phyloP scores from a whole-genome alignment of 2,113 vertebrate species.

The Gorsachius goisagi region DNA sequence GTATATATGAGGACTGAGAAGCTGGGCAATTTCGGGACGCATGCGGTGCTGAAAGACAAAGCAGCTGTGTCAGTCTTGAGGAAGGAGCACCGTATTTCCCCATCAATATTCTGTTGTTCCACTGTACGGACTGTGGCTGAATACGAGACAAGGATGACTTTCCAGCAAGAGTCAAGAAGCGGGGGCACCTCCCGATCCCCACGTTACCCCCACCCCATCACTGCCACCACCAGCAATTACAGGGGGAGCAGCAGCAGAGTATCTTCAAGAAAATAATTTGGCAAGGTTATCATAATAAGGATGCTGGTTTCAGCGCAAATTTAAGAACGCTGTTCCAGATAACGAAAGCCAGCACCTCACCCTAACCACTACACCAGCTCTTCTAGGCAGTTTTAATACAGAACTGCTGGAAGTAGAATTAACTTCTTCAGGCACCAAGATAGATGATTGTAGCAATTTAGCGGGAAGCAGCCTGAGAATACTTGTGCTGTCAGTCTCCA shows the following conservation, averaged over 20 bases:
- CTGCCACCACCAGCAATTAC: not conserved
- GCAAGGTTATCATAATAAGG: not conserved
- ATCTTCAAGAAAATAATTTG: not conserved
- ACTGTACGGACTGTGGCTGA: not conserved
- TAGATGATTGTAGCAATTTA: not conserved
- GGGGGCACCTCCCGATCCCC: not conserved
- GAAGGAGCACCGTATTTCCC: not conserved
- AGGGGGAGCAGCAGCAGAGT: not conserved
- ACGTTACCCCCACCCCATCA: too few species aligned
- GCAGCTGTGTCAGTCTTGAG: not conserved
- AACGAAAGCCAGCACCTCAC: not conserved
- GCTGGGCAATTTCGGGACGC: constrained; percentile 90
- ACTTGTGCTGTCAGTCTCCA: not conserved
- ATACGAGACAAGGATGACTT: not conserved
- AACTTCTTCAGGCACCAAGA: not conserved
- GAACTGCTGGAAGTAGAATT: not conserved
- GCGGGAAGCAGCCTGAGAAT: not conserved
- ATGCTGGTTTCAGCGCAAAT: not conserved
- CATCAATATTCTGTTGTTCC: not conserved
- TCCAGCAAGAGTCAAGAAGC: not conserved
- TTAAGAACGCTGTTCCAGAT: not conserved
- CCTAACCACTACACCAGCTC: not conserved
- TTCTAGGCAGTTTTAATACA: not conserved
- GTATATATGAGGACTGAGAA: constrained; percentile 91
- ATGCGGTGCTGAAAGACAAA: constrained; percentile 88